phyloP scores from a whole-genome alignment of 1,140 invertebrate species.

The Macrotrachela quadricornifera region DNA sequence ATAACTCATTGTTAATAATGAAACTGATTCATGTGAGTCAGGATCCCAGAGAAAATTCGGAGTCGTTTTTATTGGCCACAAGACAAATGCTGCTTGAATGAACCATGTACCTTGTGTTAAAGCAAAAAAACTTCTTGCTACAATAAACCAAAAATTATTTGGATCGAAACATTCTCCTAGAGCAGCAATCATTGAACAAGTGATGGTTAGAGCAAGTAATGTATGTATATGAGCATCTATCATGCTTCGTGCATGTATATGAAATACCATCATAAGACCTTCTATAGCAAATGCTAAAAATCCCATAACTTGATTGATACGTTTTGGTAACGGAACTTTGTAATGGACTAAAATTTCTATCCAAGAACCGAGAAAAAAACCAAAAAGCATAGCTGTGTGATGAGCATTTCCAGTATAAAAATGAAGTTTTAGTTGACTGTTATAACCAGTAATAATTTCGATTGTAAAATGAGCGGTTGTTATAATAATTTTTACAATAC shows the following conservation, averaged over 20 bases:
- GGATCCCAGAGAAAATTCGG: conserved; percentile 16
- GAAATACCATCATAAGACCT: conserved; percentile 31
- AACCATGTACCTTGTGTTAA: conserved; percentile 36
- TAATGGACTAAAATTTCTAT: conserved; percentile 25
- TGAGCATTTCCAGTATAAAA: conserved; percentile 30
- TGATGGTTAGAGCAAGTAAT: conserved; percentile 26
- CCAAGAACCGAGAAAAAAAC: conserved; percentile 30
- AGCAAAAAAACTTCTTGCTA: conserved; percentile 25
- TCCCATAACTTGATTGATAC: conserved; percentile 27
- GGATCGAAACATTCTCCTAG: conserved; percentile 27
- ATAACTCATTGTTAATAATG: too few relatives aligned
- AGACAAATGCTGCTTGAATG: conserved; percentile 30
- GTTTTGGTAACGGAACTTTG: conserved; percentile 21
- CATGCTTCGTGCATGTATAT: conserved; percentile 28
- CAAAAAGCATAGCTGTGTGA: conserved; percentile 35
- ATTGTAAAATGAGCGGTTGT: too few relatives aligned
- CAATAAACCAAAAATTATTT: conserved; percentile 20
- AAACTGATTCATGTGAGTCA: conserved; percentile 24
- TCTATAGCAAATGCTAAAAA: conserved; percentile 19
- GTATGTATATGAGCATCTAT: conserved; percentile 32
- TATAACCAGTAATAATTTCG: too few relatives aligned
- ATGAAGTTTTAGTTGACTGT: too few relatives aligned
- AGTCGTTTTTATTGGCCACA: conserved; percentile 26
- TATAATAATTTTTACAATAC: too few relatives aligned
- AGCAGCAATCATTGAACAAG: conserved; percentile 16